A percentile compares a stretch with the other conserved stretches of the same genome.
These are phyloP conservation scores for Oryzias sinensis DNA, from an alignment of 2,797 vertebrate species.

Conservation along the genomic window DNA sequence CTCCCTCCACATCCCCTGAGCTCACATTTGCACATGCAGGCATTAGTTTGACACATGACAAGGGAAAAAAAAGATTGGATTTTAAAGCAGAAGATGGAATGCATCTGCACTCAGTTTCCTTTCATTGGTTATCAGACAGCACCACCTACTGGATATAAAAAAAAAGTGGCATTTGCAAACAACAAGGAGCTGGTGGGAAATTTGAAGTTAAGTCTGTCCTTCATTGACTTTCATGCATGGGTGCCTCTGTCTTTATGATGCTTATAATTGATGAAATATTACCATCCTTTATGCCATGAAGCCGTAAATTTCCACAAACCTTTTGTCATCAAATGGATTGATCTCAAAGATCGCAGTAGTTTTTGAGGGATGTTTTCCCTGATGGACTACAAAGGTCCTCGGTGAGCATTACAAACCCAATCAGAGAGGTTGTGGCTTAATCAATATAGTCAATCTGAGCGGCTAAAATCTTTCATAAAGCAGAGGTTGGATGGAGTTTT, in stretches of 20 bases:
- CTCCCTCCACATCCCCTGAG: conserved; percentile 8
- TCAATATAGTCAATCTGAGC: too few species aligned
- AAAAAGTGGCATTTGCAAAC: neutral
- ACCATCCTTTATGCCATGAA: conserved; percentile 31
- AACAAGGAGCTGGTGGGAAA: neutral
- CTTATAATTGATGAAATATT: conserved; percentile 17
- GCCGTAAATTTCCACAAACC: conserved; percentile 5
- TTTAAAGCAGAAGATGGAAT: conserved; percentile 1
- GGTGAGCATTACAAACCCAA: too few species aligned
- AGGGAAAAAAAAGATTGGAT: neutral
- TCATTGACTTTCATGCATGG: conserved; percentile 30
- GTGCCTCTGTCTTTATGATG: conserved; percentile 36
- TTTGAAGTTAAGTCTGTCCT: conserved; percentile 13
- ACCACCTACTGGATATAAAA: conserved; percentile 57
- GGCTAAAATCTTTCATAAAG: too few species aligned
- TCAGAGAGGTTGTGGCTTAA: too few species aligned
- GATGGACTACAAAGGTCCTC: too few species aligned
- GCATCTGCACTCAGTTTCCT: neutral
- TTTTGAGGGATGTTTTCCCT: too few species aligned
- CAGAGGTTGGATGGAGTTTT: too few species aligned
- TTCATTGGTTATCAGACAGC: conserved; percentile 48
- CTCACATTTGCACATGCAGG: neutral
- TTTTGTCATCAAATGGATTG: neutral
- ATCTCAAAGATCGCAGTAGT: too few species aligned
- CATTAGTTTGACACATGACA: neutral